Base-by-base conservation (phyloP, 1,140 invertebrate species). In the Protaetia brevitarsis region DNA sequence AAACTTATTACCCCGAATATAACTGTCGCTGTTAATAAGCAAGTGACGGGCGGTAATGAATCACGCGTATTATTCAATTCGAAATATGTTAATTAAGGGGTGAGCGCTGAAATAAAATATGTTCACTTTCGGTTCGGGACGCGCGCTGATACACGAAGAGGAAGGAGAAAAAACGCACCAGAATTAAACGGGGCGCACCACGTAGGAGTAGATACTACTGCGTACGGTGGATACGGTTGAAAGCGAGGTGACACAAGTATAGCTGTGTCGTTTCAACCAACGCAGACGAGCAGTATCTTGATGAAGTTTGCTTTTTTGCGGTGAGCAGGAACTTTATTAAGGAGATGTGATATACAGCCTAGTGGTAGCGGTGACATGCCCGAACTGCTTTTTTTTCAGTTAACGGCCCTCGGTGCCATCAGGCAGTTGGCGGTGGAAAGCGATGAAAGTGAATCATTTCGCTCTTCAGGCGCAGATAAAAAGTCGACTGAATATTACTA, bases 31-130 rank as follows among this genome's bases (percentile, higher is more conserved):
- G 21, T 51, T 51, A 51, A 51, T 51, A 51, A 51, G 37, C 19
- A 13, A n/a, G 41, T 51, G 41, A 51, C 41, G 41, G 41, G 19
- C 19, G 41, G 19, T 51, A 51, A 51, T 51, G 41, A 60, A 60
- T 30, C 58, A 21, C 58, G 30, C 26, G 26, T 23, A 60, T 60
- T 34, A 60, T 29, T 34, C 30, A 60, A 60, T 60, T 29, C 30
- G 58, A 60, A 30, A 34, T 60, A 60, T 51, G 41, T 51, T 51
- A 51, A 51, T 51, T 51, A 51, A 51, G 41, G 41, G 41, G 41
- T 51, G 26, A 51, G 41, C 41, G 41, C 26, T 51, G 41, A 51
- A 51, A 51, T 51, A 51, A 51, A 26, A 51, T 51, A 51, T 51
- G 41, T 51, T 51, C 41, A n/a, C n/a, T 23, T 51, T 8, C 19